Conservation (phyloP, 2,113 vertebrate genomes). For the Triplophysa dalaica region DNA sequence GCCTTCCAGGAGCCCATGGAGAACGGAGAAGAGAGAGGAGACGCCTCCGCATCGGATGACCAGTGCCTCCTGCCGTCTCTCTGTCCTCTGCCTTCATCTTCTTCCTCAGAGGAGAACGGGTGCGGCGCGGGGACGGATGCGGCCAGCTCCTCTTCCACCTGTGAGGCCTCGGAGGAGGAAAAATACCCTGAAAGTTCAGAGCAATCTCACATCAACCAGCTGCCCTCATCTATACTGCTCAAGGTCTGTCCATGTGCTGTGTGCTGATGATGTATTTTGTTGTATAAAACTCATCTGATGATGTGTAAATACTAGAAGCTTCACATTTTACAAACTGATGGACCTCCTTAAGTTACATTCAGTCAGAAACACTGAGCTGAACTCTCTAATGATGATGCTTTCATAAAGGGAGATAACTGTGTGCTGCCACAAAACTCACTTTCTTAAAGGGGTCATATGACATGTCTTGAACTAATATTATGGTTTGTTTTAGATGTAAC, state of each 20-base stretch:
- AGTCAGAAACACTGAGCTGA: too few species aligned
- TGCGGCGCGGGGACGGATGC: slow-evolving; percentile 65
- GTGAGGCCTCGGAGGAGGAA: slow-evolving; percentile 66
- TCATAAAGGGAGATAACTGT: too few species aligned
- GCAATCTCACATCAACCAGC: slow-evolving; percentile 84
- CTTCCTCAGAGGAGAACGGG: slow-evolving; percentile 70
- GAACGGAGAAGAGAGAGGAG: slow-evolving; percentile 61
- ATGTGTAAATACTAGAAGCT: too few species aligned
- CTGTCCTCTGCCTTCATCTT: slow-evolving; percentile 73
- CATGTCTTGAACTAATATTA: too few species aligned
- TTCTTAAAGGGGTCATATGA: too few species aligned
- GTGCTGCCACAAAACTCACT: too few species aligned
- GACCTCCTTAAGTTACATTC: too few species aligned
- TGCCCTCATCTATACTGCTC: slow-evolving; percentile 93
- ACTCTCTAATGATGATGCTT: too few species aligned
- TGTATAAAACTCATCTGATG: too few species aligned
- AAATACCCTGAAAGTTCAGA: slow-evolving; percentile 68
- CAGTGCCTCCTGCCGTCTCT: slow-evolving; percentile 70
- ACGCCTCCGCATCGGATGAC: slow-evolving; percentile 64
- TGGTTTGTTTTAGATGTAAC: too few species aligned
- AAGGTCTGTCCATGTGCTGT: slow-evolving; percentile 76
- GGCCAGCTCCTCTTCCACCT: slow-evolving; percentile 63
- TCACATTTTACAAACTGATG: background rate
- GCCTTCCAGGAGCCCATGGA: slow-evolving; percentile 73
- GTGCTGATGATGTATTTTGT: too few species aligned